Evolutionary conservation across 1,140 invertebrate species (phyloP).

Genomic region (Coelopa frigida): DNA sequence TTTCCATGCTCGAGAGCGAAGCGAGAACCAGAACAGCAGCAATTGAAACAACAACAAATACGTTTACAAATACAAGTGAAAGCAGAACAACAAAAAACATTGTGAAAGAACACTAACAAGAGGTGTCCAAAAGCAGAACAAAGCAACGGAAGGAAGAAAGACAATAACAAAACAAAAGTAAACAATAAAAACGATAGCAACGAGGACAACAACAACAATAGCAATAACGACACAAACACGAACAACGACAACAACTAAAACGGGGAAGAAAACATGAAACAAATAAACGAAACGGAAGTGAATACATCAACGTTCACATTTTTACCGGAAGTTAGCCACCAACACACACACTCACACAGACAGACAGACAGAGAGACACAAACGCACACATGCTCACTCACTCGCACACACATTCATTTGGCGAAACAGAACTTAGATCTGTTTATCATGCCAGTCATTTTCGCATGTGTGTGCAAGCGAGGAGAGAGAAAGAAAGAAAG

Average conservation of each 20-base stretch:
- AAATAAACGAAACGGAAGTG: constrained; percentile 2
- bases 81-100: neutral
- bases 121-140: too few species aligned
- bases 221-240: neutral
- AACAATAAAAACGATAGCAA: constrained; percentile 1
- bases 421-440: too few species aligned
- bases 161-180: constrained; percentile 9
- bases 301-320: constrained; percentile 5
- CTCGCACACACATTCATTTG: neutral
- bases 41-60: neutral
- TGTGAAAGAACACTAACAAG: too few species aligned
- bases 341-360: constrained; percentile 2
- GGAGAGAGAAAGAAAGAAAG: too few species aligned
- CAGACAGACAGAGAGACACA: too few species aligned
- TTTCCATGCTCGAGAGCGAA: too few species aligned
- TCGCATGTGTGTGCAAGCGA: too few species aligned
- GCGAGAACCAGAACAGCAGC: constrained; percentile 10
- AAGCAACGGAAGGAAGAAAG: too few species aligned
- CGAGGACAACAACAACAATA: neutral
- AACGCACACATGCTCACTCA: neutral
- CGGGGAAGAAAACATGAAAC: constrained; percentile 2
- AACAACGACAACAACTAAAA: neutral
- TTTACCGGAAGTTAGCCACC: neutral
- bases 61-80: neutral
- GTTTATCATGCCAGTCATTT: too few species aligned